Conservation (phyloP, 2,113 vertebrate species). For the Neotragus pygmaeus region DNA sequence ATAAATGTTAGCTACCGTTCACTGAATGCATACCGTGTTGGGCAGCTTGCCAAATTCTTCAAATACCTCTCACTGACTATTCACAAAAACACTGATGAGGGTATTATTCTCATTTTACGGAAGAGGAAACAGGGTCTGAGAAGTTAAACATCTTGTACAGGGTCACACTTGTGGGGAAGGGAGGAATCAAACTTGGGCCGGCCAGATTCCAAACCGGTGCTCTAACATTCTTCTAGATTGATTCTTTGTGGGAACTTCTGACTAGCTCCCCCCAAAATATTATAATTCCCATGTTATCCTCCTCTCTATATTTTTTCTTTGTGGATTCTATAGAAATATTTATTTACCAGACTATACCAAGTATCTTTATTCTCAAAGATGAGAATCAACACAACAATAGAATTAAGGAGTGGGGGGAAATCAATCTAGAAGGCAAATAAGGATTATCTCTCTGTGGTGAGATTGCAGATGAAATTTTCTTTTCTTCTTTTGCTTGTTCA, state of each 20-base stretch:
- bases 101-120: constrained; percentile 60
- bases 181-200: neutral
- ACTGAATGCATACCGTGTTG: neutral
- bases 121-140: constrained; percentile 46
- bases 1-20: constrained; percentile 41
- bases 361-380: neutral
- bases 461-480: neutral
- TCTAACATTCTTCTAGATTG: neutral
- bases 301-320: neutral
- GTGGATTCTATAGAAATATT: neutral
- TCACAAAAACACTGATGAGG: constrained; percentile 56
- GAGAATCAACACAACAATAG: neutral
- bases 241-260: neutral
- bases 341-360: neutral
- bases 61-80: constrained; percentile 55
- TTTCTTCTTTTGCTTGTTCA: neutral
- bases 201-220: neutral
- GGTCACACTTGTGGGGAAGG: neutral
- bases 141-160: constrained; percentile 24
- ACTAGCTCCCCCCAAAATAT: neutral
- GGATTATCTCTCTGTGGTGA: neutral
- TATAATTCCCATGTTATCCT: neutral
- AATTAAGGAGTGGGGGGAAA: neutral
- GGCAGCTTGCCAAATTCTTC: constrained; percentile 58
- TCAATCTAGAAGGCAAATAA: neutral